Conservation (phyloP, 2,113 vertebrate species). For the Coreoperca whiteheadi region DNA sequence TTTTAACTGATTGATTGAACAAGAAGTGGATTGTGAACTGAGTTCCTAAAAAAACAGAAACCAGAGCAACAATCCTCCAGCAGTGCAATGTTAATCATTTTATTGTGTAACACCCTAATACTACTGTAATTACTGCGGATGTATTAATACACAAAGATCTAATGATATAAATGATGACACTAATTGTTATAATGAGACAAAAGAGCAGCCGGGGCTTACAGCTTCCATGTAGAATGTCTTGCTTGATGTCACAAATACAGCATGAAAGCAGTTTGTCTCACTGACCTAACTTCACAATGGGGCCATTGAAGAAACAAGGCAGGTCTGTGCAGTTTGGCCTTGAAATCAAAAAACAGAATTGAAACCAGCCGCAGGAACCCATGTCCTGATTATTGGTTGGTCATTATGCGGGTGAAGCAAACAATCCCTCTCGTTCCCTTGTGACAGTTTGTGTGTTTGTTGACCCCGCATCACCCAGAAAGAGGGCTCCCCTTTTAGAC, state of each 20-base stretch:
- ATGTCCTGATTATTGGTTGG: conserved; percentile 68
- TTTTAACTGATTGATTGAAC: neutral
- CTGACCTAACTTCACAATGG: conserved; percentile 70
- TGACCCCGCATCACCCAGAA: conserved; percentile 34
- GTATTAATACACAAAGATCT: conserved; percentile 49
- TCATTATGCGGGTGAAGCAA: conserved; percentile 66
- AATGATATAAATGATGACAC: conserved; percentile 57
- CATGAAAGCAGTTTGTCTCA: conserved; percentile 63
- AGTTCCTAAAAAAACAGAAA: conserved; percentile 26
- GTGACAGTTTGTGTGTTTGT: conserved; percentile 53
- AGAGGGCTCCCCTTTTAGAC: conserved; percentile 39
- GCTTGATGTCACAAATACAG: conserved; percentile 74
- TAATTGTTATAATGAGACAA: conserved; percentile 70
- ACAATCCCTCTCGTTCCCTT: conserved; percentile 63
- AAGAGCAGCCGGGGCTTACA: conserved; percentile 33
- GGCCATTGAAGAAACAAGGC: conserved; percentile 67
- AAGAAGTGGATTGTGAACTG: neutral
- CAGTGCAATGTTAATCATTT: conserved; percentile 4
- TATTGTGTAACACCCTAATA: conserved; percentile 11
- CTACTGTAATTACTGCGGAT: conserved; percentile 17
- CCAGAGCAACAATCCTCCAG: neutral
- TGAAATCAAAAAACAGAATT: conserved; percentile 48
- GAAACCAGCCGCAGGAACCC: conserved; percentile 56
- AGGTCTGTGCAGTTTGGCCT: conserved; percentile 76
- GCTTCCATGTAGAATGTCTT: conserved; percentile 35